phyloP scores from a whole-genome alignment of 1,140 invertebrate species.

The Euschistus heros region DNA sequence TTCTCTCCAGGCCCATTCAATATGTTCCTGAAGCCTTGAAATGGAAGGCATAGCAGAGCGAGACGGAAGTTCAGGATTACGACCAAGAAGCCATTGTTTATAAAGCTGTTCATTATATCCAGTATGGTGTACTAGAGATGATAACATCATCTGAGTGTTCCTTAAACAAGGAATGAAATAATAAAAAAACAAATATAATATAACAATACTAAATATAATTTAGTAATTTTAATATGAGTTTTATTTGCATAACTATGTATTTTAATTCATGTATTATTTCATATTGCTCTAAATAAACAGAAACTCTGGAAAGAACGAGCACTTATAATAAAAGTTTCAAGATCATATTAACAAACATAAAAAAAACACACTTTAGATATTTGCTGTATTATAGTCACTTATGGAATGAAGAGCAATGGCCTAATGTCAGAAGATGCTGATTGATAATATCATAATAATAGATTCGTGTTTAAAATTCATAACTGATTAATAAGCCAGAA shows the following conservation, averaged over 20 bases:
- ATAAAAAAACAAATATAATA: not conserved
- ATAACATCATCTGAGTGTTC: constrained; percentile 84
- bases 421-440: not conserved
- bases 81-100: constrained; percentile 35
- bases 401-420: too few relatives aligned
- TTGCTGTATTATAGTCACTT: too few relatives aligned
- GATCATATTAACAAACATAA: too few relatives aligned
- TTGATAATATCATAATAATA: not conserved
- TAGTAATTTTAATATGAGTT: too few relatives aligned
- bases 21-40: constrained; percentile 66
- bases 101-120: constrained; percentile 60
- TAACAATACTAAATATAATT: too few relatives aligned
- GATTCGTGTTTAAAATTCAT: not conserved
- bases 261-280: too few relatives aligned
- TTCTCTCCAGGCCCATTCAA: constrained; percentile 76
- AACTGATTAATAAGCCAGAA: not conserved
- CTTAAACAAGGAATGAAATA: constrained; percentile 36
- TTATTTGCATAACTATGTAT: too few relatives aligned
- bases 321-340: too few relatives aligned
- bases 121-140: constrained; percentile 61
- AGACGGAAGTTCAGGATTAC: constrained; percentile 38
- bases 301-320: too few relatives aligned
- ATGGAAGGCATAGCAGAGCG: constrained; percentile 69
- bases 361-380: too few relatives aligned
- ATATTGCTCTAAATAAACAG: too few relatives aligned